A percentile compares a stretch with the other conserved stretches of the same genome.
Evolutionary conservation across 2,888 invertebrate species (phyloP).

Genomic region (Philonicus albiceps): DNA sequence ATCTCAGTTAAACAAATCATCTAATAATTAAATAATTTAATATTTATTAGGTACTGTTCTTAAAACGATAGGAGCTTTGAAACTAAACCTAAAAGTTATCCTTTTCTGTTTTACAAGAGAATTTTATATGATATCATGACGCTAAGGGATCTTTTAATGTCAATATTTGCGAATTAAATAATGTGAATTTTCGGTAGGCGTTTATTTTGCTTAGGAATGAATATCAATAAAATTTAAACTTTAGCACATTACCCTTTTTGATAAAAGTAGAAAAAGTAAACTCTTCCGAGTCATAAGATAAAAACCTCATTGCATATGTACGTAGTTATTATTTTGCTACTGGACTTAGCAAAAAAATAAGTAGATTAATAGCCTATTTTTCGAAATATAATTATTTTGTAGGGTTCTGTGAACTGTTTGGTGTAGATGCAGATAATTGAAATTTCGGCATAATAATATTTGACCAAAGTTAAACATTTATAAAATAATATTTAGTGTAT

Average conservation of each 20-base stretch:
- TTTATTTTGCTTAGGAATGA: background rate
- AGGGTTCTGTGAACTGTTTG: too few species aligned
- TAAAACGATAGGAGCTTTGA: background rate
- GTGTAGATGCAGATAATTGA: too few species aligned
- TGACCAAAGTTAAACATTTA: too few species aligned
- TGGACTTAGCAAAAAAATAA: background rate
- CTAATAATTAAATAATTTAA: background rate
- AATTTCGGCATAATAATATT: too few species aligned
- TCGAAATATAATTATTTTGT: too few species aligned
- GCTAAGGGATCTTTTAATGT: background rate
- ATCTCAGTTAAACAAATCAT: background rate
- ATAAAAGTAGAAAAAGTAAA: background rate
- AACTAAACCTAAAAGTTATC: background rate
- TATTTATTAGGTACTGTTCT: background rate
- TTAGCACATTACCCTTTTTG: background rate
- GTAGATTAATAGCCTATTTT: too few species aligned
- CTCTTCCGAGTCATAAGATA: background rate
- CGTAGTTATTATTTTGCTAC: background rate
- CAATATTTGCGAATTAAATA: background rate
- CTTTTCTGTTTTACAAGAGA: too few species aligned
- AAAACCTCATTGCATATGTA: background rate
- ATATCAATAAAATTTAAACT: background rate
- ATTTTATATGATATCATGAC: background rate
- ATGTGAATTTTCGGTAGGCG: background rate
- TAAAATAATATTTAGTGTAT: too few species aligned